phyloP scores from a whole-genome alignment of 1,140 invertebrate species.

The Oscheius sp. region DNA sequence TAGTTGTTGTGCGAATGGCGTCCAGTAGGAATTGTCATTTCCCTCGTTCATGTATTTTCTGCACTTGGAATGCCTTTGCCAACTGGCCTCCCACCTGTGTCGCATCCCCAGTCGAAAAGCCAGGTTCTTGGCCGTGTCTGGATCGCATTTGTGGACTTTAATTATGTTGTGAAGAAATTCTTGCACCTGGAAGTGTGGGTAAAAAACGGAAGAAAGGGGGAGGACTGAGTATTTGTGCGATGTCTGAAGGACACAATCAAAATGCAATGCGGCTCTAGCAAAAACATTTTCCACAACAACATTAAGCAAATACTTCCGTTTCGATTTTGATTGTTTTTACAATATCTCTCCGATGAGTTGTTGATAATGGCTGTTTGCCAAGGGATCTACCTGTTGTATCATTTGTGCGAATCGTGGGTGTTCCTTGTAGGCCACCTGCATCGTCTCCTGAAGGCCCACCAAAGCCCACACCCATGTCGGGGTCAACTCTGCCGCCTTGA shows the following conservation, averaged over 20 bases:
- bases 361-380: not conserved
- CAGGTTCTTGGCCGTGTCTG: constrained; percentile 32
- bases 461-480: constrained; percentile 39
- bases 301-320: too few species aligned
- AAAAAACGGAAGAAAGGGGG: too few species aligned
- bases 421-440: constrained; percentile 25
- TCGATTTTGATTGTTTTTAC: too few species aligned
- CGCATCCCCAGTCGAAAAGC: constrained; percentile 27
- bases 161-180: constrained; percentile 37
- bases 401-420: constrained; percentile 21
- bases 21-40: constrained; percentile 38
- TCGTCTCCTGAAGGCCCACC: constrained; percentile 34
- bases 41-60: constrained; percentile 37
- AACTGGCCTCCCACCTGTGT: not conserved
- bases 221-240: too few species aligned
- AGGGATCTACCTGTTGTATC: constrained; percentile 26
- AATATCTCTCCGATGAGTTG: too few species aligned
- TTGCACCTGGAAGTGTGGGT: constrained; percentile 3
- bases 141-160: constrained; percentile 40
- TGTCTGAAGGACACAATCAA: too few species aligned
- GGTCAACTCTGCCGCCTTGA: constrained; percentile 31
- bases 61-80: not conserved
- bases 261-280: too few species aligned
- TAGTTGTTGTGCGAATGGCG: constrained; percentile 37
- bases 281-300: too few species aligned